phyloP scores from a whole-genome alignment of 2,113 vertebrate genomes.

The Motacilla alba region DNA sequence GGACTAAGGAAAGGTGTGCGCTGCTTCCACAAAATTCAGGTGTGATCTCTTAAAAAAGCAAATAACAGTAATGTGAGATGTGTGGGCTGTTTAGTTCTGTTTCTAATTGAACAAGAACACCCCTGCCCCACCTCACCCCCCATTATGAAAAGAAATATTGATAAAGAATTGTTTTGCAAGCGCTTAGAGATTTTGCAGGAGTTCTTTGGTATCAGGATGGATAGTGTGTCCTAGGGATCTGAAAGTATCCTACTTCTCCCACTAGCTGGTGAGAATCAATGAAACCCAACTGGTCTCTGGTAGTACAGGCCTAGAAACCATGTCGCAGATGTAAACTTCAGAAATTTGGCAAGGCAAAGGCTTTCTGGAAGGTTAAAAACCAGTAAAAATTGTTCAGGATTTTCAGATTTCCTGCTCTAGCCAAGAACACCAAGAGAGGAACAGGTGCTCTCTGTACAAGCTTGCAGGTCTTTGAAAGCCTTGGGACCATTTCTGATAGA shows the following conservation, averaged over 20 bases:
- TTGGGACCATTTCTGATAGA: not conserved
- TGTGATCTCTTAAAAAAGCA: not conserved
- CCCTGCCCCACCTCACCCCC: too few relatives aligned
- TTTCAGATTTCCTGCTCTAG: not conserved
- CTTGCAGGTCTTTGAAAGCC: not conserved
- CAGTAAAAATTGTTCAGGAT: not conserved
- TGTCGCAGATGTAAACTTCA: not conserved
- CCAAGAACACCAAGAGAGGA: not conserved
- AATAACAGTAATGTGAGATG: not conserved
- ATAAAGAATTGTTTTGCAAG: not conserved
- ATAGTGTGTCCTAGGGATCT: not conserved
- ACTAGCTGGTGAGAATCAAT: not conserved
- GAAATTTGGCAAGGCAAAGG: not conserved
- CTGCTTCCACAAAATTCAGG: not conserved
- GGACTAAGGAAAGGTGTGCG: fast-evolving
- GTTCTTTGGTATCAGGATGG: not conserved
- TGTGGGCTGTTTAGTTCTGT: not conserved
- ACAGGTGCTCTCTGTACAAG: not conserved
- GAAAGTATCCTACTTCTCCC: not conserved
- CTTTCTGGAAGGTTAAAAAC: not conserved
- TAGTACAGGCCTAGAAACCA: not conserved
- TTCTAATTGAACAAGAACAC: not conserved
- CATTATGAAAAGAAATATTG: not conserved
- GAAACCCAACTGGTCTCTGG: not conserved
- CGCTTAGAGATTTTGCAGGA: not conserved